phyloP scores from a whole-genome alignment of 1,140 invertebrate species.

The Eciton burchellii region DNA sequence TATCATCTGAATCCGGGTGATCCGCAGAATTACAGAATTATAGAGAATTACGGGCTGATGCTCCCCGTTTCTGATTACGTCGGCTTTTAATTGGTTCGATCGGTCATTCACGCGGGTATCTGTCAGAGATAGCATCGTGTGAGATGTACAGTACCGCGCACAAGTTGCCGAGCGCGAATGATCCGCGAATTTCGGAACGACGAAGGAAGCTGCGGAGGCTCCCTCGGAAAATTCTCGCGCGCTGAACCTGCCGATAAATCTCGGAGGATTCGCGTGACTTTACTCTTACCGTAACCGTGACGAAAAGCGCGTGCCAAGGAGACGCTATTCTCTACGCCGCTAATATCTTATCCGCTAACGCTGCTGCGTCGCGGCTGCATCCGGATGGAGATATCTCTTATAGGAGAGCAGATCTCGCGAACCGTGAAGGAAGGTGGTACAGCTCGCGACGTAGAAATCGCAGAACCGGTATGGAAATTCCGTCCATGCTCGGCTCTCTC shows the following conservation, averaged over 20 bases:
- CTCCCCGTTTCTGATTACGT: constrained; percentile 40
- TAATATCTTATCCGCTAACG: constrained; percentile 16
- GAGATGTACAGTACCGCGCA: constrained; percentile 21
- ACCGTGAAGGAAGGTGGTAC: background rate
- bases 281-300: constrained; percentile 42
- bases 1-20: constrained; percentile 41
- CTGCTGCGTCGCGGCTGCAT: constrained; percentile 2
- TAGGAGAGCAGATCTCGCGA: background rate
- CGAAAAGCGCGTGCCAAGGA: constrained; percentile 45
- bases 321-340: background rate
- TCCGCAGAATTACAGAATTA: constrained; percentile 47
- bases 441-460: constrained; percentile 36
- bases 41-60: constrained; percentile 21
- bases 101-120: constrained; percentile 26
- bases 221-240: background rate
- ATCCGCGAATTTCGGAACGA: background rate
- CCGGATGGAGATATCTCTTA: background rate
- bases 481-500: constrained; percentile 54
- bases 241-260: background rate
- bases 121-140: constrained; percentile 44
- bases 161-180: background rate
- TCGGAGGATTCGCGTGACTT: constrained; percentile 27
- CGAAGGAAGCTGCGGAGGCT: no score
- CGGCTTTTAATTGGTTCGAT: constrained; percentile 53
- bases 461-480: background rate